Percentiles rank a stretch among this genome's conserved stretches.
These are phyloP conservation scores for Craseonycteris thonglongyai DNA, from an alignment of 2,113 vertebrate genomes.

Conservation along the genomic window DNA sequence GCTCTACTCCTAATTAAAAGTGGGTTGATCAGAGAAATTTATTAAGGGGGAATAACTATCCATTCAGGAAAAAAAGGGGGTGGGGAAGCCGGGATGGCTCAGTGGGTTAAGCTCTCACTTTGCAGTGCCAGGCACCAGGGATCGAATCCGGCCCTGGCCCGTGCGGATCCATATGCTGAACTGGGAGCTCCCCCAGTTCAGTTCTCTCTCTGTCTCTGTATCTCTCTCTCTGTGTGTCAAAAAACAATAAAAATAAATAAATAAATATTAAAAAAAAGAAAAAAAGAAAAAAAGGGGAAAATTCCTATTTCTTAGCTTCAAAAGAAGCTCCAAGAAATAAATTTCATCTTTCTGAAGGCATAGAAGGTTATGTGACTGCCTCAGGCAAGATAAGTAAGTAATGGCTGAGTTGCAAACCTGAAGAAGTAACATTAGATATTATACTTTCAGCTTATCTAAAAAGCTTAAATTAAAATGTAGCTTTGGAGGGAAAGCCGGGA, in stretches of 20 bases:
- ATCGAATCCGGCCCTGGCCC: no score
- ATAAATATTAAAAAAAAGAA: no score
- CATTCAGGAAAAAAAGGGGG: slow-evolving; percentile 38
- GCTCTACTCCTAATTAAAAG: slow-evolving; percentile 46
- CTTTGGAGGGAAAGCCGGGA: no score
- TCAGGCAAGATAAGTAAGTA: neutral
- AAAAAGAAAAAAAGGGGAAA: slow-evolving; percentile 40
- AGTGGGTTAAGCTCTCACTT: no score
- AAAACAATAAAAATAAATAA: no score
- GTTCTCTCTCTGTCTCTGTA: no score
- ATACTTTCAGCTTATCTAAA: neutral
- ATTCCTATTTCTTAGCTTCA: slow-evolving; percentile 16
- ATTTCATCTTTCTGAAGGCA: neutral
- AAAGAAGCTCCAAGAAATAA: slow-evolving; percentile 16
- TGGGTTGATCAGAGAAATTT: slow-evolving; percentile 7
- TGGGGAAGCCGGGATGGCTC: no score
- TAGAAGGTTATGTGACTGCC: neutral
- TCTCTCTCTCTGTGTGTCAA: no score
- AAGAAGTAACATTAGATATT: neutral
- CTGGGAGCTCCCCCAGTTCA: no score
- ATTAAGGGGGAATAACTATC: slow-evolving; percentile 37
- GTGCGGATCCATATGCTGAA: no score
- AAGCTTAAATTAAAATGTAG: slow-evolving; percentile 23
- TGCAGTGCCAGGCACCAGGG: no score
- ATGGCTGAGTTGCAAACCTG: neutral